These are phyloP conservation scores for Pachyramphus minor DNA, from an alignment of 2,113 vertebrate species.

Conservation along the genomic window DNA sequence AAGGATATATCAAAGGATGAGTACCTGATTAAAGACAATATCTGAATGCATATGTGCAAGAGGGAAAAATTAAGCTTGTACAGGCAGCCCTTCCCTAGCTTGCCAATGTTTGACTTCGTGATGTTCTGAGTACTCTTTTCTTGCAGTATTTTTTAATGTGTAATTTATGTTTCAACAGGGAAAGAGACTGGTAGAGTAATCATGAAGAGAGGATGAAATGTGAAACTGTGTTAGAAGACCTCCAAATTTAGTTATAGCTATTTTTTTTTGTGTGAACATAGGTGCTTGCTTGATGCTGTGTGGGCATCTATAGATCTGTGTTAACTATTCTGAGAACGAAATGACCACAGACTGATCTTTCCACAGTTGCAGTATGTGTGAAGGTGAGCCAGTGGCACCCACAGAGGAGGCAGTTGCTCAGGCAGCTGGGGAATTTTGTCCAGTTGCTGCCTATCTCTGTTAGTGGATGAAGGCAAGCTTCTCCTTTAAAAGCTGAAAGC, in stretches of 20 bases:
- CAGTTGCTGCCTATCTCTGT: not conserved
- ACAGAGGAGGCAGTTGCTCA: not conserved
- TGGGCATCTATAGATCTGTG: not conserved
- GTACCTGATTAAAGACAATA: not conserved
- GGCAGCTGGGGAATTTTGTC: not conserved
- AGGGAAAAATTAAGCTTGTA: not conserved
- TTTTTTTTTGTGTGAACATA: not conserved
- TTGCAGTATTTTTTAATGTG: not conserved
- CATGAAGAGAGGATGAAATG: not conserved
- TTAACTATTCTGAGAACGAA: not conserved
- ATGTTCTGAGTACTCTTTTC: not conserved
- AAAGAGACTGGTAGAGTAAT: not conserved
- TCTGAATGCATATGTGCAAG: not conserved
- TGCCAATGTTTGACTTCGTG: not conserved
- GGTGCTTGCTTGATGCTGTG: not conserved
- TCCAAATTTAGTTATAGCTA: not conserved
- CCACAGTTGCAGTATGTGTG: accelerated
- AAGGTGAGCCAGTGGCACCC: not conserved
- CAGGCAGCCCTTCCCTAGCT: not conserved
- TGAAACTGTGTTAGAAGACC: not conserved
- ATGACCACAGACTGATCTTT: not conserved
- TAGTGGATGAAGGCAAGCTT: not conserved
- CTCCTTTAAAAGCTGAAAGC: not conserved
- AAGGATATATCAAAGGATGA: not conserved
- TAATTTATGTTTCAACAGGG: not conserved